Conservation (phyloP, 2,113 vertebrate genomes). For the Perca flavescens region DNA sequence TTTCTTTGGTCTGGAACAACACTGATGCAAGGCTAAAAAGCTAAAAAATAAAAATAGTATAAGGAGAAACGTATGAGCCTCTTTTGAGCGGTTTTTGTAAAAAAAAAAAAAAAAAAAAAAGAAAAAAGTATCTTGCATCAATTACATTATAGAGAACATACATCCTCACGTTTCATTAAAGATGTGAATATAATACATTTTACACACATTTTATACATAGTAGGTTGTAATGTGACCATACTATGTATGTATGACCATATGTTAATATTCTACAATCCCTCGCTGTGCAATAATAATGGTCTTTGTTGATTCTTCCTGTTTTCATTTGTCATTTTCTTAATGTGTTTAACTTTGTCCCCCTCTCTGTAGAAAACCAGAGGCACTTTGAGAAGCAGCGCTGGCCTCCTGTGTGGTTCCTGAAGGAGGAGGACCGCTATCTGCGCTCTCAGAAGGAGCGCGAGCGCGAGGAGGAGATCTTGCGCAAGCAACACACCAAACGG, state of each 20-base stretch:
- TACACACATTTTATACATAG: neutral
- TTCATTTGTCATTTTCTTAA: neutral
- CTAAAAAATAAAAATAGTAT: neutral
- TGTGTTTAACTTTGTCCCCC: neutral
- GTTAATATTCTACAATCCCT: neutral
- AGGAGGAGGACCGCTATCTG: slow-evolving; percentile 92
- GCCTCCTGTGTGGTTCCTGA: slow-evolving; percentile 93
- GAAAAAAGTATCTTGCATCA: neutral
- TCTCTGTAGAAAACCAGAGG: slow-evolving; percentile 85
- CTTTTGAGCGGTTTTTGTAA: neutral
- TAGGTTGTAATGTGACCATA: neutral
- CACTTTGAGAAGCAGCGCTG: slow-evolving; percentile 92
- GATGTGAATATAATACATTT: neutral
- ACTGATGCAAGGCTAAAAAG: neutral
- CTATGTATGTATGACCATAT: no score
- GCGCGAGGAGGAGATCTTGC: slow-evolving; percentile 88
- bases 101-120: neutral
- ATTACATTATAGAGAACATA: neutral
- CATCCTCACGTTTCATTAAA: neutral
- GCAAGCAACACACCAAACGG: slow-evolving; percentile 89
- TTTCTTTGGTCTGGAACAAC: slow-evolving; percentile 2
- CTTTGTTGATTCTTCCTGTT: neutral
- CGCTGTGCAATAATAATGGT: neutral
- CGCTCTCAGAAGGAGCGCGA: slow-evolving; percentile 89
- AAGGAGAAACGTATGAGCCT: neutral